Conservation (phyloP, 2,797 vertebrate species). For the Fundulus diaphanus region DNA sequence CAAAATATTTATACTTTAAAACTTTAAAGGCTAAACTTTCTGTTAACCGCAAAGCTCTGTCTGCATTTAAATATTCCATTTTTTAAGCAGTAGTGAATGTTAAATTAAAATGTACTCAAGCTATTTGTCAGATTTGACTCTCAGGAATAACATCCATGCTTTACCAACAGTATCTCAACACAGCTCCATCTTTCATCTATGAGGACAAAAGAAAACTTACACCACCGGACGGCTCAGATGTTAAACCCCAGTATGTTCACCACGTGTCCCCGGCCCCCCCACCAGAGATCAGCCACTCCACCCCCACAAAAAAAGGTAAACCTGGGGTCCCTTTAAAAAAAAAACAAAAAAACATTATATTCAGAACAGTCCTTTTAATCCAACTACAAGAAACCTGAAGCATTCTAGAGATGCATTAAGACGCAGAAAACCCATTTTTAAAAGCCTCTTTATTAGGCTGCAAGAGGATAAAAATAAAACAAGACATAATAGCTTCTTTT, state of each 20-base stretch:
- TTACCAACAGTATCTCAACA: slow-evolving; percentile 29
- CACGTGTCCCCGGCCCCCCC: slow-evolving; percentile 14
- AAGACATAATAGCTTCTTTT: background rate
- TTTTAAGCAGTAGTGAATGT: background rate
- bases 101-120: background rate
- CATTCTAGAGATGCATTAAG: background rate
- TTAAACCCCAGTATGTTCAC: slow-evolving; percentile 46
- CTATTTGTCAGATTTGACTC: background rate
- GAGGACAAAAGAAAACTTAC: slow-evolving; percentile 9
- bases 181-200: background rate
- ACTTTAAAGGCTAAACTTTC: background rate
- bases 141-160: background rate
- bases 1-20: background rate
- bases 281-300: slow-evolving; percentile 17
- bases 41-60: no score
- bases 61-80: background rate
- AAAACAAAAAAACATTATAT: no score
- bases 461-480: background rate
- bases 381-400: background rate
- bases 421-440: background rate
- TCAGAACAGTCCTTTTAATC: background rate
- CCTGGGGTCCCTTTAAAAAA: background rate
- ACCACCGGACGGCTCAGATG: background rate
- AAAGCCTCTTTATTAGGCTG: background rate
- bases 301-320: slow-evolving; percentile 35